Evolutionary conservation across 1,140 invertebrate species (phyloP).

Genomic region (Matsumurasca onukii): DNA sequence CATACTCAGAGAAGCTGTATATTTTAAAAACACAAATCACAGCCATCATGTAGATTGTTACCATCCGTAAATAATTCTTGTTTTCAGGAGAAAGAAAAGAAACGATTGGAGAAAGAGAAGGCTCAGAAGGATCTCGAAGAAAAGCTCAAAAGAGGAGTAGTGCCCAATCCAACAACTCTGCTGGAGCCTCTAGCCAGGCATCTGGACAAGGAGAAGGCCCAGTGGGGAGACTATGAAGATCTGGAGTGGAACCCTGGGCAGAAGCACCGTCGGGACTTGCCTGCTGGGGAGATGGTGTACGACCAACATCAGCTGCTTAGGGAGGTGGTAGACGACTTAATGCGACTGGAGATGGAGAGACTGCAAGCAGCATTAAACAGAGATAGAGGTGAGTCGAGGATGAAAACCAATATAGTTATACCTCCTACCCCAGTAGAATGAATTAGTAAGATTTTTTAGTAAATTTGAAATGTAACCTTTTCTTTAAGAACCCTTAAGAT

Average conservation of each 20-base stretch:
- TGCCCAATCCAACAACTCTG: slow-evolving; percentile 5
- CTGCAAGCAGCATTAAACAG: slow-evolving; percentile 52
- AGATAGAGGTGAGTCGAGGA: slow-evolving; percentile 44
- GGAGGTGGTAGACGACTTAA: slow-evolving; percentile 42
- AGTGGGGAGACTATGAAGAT: slow-evolving; percentile 1
- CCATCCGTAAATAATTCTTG: not conserved
- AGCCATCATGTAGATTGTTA: too few relatives aligned
- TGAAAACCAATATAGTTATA: too few relatives aligned
- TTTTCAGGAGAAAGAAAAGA: slow-evolving; percentile 25
- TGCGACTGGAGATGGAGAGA: slow-evolving; percentile 51
- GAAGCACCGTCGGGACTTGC: slow-evolving; percentile 7
- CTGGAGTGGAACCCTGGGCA: slow-evolving; percentile 1
- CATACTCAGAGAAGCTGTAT: too few relatives aligned
- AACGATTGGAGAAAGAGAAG: slow-evolving; percentile 30
- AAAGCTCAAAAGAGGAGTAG: slow-evolving; percentile 27
- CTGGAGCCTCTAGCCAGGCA: slow-evolving; percentile 6
- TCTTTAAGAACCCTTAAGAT: too few relatives aligned
- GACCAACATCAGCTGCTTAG: slow-evolving; percentile 53
- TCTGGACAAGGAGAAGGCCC: not conserved
- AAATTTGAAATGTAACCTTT: too few relatives aligned
- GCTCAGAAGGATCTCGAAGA: slow-evolving; percentile 34
- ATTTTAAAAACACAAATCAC: too few relatives aligned
- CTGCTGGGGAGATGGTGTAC: not conserved
- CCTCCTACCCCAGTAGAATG: too few relatives aligned
- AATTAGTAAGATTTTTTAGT: too few relatives aligned